Conservation (phyloP, 2,113 vertebrate genomes). For the Scopus umbretta region DNA sequence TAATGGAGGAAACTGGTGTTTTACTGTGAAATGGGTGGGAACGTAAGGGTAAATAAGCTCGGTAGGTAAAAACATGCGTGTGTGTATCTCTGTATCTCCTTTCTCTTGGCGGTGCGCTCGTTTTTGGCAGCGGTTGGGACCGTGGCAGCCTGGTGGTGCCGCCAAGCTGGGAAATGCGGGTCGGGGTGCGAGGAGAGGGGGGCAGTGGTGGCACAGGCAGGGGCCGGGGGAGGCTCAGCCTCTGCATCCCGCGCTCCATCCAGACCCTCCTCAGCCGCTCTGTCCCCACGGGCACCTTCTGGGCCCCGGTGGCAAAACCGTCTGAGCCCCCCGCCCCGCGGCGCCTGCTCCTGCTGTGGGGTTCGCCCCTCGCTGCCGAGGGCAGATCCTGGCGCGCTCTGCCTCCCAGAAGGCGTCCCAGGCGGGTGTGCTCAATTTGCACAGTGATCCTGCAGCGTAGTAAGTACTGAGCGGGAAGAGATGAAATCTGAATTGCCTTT, state of each 20-base stretch:
- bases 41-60: background rate
- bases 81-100: accelerated
- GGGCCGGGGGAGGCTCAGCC: background rate
- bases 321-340: accelerated
- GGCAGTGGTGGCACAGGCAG: background rate
- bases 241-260: background rate
- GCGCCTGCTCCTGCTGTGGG: background rate
- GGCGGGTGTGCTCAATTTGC: background rate
- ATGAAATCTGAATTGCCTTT: background rate
- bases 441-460: no score
- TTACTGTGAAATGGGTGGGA: background rate
- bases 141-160: background rate
- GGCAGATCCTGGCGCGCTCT: background rate
- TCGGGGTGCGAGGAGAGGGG: background rate
- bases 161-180: background rate
- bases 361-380: accelerated
- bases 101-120: background rate
- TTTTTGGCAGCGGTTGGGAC: background rate
- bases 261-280: background rate
- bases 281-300: background rate
- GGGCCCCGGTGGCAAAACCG: background rate
- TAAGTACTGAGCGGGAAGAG: background rate
- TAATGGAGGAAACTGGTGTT: background rate
- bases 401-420: no score
- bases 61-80: no score